Evolutionary conservation across 2,797 vertebrate species (phyloP).

Genomic region (Moxostoma hubbsi): DNA sequence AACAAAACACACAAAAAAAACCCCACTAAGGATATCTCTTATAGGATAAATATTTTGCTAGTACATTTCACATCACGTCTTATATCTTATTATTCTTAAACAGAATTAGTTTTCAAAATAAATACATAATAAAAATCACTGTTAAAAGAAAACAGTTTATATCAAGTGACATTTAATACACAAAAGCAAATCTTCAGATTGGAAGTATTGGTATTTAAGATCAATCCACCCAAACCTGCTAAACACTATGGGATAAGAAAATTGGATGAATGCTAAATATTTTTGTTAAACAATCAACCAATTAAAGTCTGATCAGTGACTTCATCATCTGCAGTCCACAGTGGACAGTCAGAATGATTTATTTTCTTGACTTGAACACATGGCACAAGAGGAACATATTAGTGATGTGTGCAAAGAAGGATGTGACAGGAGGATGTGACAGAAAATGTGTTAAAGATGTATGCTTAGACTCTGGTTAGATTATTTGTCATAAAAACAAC

Average conservation of each 20-base stretch:
- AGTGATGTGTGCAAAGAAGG: slow-evolving; percentile 39
- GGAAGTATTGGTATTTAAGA: not conserved
- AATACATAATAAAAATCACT: not conserved
- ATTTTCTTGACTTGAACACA: slow-evolving; percentile 4
- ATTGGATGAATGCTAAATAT: slow-evolving; percentile 27
- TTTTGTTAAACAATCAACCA: slow-evolving; percentile 30
- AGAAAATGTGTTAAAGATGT: slow-evolving; percentile 26
- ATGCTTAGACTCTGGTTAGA: slow-evolving; percentile 16
- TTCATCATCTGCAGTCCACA: slow-evolving; percentile 15
- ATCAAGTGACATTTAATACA: not conserved
- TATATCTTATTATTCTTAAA: not conserved
- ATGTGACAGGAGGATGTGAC: slow-evolving; percentile 34
- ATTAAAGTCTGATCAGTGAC: slow-evolving; percentile 32
- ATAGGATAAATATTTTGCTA: too few relatives aligned
- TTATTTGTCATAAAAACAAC: slow-evolving; percentile 42
- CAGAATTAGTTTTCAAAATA: not conserved
- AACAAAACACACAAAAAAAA: too few relatives aligned
- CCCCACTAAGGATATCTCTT: too few relatives aligned
- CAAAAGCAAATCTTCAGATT: not conserved
- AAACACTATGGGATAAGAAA: slow-evolving; percentile 26
- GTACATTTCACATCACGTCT: not conserved
- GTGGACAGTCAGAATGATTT: slow-evolving; percentile 34
- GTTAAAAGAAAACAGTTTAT: not conserved
- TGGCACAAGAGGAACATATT: slow-evolving; percentile 37
- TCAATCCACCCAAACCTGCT: not conserved